Conservation (phyloP, 2,797 vertebrate species). For the Cryptoprocta ferox region DNA sequence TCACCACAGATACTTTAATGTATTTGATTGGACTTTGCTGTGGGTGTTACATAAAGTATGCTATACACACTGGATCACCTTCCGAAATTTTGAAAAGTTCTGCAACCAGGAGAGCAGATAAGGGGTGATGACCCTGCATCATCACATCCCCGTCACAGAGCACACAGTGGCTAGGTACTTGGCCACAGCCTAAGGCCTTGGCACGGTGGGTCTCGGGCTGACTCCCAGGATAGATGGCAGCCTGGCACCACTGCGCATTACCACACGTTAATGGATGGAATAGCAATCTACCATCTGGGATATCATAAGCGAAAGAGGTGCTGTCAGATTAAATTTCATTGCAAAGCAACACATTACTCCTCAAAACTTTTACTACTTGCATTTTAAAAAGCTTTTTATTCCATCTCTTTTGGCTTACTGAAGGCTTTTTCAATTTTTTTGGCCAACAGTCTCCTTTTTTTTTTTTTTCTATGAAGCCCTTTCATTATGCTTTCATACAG, state of each 20-base stretch:
- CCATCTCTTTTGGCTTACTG: not conserved
- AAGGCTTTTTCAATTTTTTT: not conserved
- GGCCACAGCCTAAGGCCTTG: not conserved
- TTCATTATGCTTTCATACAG: not conserved
- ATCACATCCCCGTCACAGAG: too few relatives aligned
- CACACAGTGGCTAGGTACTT: not conserved
- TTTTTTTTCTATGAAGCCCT: not conserved
- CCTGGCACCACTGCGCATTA: rapidly evolving
- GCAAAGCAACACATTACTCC: not conserved
- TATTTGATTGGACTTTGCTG: not conserved
- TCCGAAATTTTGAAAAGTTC: not conserved
- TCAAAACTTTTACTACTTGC: not conserved
- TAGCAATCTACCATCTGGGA: not conserved
- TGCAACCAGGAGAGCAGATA: not conserved
- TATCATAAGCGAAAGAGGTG: not conserved
- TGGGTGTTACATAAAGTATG: not conserved
- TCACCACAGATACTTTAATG: not conserved
- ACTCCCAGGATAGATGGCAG: too few relatives aligned
- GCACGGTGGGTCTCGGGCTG: not conserved
- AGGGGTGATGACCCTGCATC: not conserved
- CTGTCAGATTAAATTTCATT: not conserved
- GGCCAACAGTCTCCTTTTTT: not conserved
- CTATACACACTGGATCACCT: not conserved
- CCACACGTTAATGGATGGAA: not conserved
- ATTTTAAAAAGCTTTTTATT: not conserved